Conservation (phyloP, 2,113 vertebrate genomes). For the Athene noctua region DNA sequence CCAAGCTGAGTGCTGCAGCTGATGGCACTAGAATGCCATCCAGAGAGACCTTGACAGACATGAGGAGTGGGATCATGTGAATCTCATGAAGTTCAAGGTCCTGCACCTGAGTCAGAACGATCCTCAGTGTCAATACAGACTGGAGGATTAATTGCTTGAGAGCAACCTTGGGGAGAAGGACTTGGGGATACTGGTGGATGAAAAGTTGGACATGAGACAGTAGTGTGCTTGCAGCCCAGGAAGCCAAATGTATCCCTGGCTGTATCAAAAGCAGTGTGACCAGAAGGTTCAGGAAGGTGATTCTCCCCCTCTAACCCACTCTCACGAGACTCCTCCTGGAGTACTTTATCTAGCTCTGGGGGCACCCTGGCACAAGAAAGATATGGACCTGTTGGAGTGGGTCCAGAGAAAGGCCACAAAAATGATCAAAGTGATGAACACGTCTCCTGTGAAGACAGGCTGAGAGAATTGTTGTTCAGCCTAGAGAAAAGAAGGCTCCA, state of each 20-base stretch:
- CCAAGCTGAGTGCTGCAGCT: neutral
- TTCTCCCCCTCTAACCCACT: neutral
- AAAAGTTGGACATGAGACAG: neutral
- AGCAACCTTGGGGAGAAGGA: neutral
- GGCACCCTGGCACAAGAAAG: too few species aligned
- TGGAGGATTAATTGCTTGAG: neutral
- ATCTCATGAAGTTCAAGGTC: neutral
- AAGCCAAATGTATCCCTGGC: neutral
- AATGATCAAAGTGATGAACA: neutral
- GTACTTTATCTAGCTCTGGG: neutral
- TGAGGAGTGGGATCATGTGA: neutral
- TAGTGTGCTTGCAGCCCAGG: neutral
- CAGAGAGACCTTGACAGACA: neutral
- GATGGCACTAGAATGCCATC: neutral
- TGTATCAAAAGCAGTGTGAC: neutral
- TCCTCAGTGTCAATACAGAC: neutral
- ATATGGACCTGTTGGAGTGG: neutral
- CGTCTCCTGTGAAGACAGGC: neutral
- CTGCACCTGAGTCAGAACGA: neutral
- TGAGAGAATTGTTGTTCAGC: neutral
- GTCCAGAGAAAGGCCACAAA: neutral
- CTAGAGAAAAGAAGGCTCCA: neutral
- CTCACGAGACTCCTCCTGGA: neutral
- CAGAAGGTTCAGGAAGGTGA: neutral
- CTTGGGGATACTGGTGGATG: neutral